Evolutionary conservation across 2,113 vertebrate species (phyloP), one percentile per base, ranked within the genome.

Genomic region (Nansenia antarctica): DNA sequence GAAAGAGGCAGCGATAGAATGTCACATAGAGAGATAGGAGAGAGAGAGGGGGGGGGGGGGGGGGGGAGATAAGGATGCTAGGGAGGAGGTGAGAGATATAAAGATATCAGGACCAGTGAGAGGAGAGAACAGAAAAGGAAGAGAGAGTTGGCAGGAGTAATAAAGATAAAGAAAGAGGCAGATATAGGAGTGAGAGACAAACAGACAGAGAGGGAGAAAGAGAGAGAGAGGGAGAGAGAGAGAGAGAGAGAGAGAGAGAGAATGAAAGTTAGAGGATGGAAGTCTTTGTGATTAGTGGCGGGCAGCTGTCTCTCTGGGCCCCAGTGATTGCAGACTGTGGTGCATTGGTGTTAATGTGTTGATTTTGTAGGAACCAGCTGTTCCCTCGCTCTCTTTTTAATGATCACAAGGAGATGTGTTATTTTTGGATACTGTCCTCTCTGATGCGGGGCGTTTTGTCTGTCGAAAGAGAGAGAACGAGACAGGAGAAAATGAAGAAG

Each of bases 281-380:
- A 15, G 39, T 72, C 24, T 49, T 57, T 73, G 72, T 84, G 82
- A 88, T 85, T 84, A 83, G 69, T 76, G 76, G 71, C 61, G 9
- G 82, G 83, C 89, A 88, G 83, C 85, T 88, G 87, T 82, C 81
- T 88, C 73, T 76, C 77, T 26, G 59, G 68, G 76, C 65, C 65
- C 80, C 71, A 78, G 70, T 86, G 84, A 87, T 85, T 89, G 75
- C 81, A 67, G 45, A 27, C 66, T 76, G 71, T 7, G 31, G 72
- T 77, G 70, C 72, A 67, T 66, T 69, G 76, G 77, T 81, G 81
- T 81, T 88, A 83, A 89, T 84, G 82, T 85, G 85, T 86, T 89
- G 86, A 81, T 85, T 86, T 87, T 76, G 75, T 80, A 82, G 69
- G 77, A 72, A 80, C 80, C 87, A 89, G 85, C 82, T 88, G 87